Conservation (phyloP, 1,140 invertebrate species). For the Neodiprion fabricii region DNA sequence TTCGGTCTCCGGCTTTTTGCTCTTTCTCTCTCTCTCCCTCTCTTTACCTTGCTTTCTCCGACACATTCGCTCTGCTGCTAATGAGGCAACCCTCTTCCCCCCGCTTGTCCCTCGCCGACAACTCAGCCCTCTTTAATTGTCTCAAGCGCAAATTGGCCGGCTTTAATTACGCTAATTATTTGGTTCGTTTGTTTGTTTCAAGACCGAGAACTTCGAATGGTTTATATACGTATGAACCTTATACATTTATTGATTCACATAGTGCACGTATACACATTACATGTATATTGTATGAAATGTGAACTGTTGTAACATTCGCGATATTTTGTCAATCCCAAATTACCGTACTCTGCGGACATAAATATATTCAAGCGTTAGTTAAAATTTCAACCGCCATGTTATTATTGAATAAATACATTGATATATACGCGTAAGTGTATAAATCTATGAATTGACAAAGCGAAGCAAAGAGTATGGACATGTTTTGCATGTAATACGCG, state of each 20-base stretch:
- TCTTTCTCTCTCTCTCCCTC: slow-evolving; percentile 27
- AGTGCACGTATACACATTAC: too few species aligned
- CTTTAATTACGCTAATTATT: slow-evolving; percentile 5
- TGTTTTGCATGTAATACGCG: too few species aligned
- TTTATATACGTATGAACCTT: not conserved
- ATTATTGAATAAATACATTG: too few species aligned
- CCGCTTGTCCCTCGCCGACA: not conserved
- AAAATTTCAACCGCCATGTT: too few species aligned
- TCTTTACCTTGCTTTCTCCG: slow-evolving; percentile 18
- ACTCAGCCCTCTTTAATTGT: not conserved
- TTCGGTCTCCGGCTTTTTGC: slow-evolving; percentile 25
- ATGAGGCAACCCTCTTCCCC: not conserved
- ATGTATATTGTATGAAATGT: too few species aligned
- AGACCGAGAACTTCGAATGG: not conserved
- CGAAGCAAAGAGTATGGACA: too few species aligned
- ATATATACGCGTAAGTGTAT: too few species aligned
- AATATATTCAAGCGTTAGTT: too few species aligned
- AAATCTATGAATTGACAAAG: too few species aligned
- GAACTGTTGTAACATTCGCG: too few species aligned
- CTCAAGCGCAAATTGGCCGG: slow-evolving; percentile 4
- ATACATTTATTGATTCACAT: not conserved
- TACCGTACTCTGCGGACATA: too few species aligned
- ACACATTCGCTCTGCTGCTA: not conserved
- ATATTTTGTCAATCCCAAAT: too few species aligned
- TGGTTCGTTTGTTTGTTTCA: slow-evolving; percentile 5